Base-by-base conservation (phyloP, 2,888 invertebrate species). In the Scelioninae gen. 2 region DNA sequence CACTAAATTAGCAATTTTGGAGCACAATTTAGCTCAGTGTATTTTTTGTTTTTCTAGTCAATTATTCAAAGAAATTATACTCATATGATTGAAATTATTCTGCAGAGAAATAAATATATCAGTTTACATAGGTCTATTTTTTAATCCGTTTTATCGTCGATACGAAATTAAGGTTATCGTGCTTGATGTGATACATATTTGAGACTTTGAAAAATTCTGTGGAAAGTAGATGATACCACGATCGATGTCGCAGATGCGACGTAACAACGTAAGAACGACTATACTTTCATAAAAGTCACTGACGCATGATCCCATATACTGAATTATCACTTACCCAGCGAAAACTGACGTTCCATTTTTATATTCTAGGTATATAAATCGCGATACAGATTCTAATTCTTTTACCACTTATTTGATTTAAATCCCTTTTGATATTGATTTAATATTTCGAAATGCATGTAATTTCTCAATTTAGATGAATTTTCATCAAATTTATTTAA, bases 221-320 rank as follows among this genome's bases (percentile, higher is more conserved):
- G 16, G 31, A 43, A 45, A 28, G 33, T 43, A 31, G 19, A 57
- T 19, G 31, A 37, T 45, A 28, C 33, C 18, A 4, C 43, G 25
- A 57, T 57, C 57, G 57, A 33, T 43, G 57, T 43, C 43, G 15
- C 31, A 45, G 57, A 43, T 57, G 43, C 19, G 31, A 31, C 39
- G 45, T 58, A 58, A 58, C 58, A 58, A 58, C 28, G 45, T 37
- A 35, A 37, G 35, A 60, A 46, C 37, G 25, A 35, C 35, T 60
- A 37, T 25, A 37, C 60, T 46, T 60, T 45, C 58, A 58, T 58
- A 58, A 58, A 58, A 58, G 45, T 45, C 43, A 46, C 45, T 22
- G 58, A 58, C 45, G 45, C 45, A 45, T 43, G 43, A 43, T 57
- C 43, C 22, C 41, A 43, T 57, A 43, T 45, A 35, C 28, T 43